phyloP scores from a whole-genome alignment of 2,888 invertebrate species.

The Gymnosoma rotundatum region DNA sequence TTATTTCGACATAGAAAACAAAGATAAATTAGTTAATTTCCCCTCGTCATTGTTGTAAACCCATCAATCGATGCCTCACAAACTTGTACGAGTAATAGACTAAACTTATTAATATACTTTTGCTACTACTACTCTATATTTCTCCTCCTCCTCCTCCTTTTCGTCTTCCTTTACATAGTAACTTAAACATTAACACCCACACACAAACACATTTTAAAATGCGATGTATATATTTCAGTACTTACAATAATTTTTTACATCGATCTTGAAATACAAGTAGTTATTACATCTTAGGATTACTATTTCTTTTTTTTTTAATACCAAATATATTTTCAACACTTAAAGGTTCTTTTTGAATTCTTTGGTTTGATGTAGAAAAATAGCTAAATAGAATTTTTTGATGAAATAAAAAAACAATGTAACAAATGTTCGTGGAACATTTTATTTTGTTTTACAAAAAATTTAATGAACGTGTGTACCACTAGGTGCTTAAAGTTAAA shows the following conservation, averaged over 20 bases:
- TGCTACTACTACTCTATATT: slow-evolving; percentile 53
- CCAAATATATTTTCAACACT: slow-evolving; percentile 35
- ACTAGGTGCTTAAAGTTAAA: slow-evolving; percentile 16
- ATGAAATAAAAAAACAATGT: no score
- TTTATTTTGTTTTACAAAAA: slow-evolving; percentile 16
- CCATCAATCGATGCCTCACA: slow-evolving; percentile 81
- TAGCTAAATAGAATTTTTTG: not conserved
- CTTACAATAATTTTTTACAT: not conserved
- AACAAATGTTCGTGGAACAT: not conserved
- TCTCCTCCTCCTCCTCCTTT: slow-evolving; percentile 19
- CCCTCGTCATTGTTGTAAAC: slow-evolving; percentile 80
- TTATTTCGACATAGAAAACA: slow-evolving; percentile 78
- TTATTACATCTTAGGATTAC: not conserved
- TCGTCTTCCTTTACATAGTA: not conserved
- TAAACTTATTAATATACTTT: slow-evolving; percentile 79
- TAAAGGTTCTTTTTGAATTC: slow-evolving; percentile 53
- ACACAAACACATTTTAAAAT: not conserved
- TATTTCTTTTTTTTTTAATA: slow-evolving; percentile 37
- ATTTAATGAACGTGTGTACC: not conserved
- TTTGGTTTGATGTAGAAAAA: slow-evolving; percentile 13
- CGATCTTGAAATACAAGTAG: slow-evolving; percentile 1
- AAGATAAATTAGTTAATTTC: slow-evolving; percentile 82
- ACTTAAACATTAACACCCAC: slow-evolving; percentile 36
- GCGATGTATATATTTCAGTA: not conserved
- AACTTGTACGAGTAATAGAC: slow-evolving; percentile 81